Conservation (phyloP, 2,888 invertebrate species). For the Drosophila pseudotalamancana region DNA sequence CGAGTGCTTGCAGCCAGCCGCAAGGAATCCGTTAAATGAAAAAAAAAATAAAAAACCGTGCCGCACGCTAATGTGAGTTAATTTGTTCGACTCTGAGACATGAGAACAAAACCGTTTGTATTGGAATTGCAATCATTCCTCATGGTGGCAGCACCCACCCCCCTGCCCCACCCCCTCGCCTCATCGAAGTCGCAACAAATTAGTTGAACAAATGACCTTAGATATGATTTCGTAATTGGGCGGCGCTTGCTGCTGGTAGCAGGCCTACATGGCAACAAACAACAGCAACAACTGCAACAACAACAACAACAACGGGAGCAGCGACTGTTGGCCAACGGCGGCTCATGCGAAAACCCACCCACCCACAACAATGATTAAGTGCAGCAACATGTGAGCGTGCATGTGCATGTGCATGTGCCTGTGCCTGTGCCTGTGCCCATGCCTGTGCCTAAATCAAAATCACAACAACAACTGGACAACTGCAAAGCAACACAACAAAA, state of each 20-base stretch:
- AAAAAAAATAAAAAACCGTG: conserved; percentile 20
- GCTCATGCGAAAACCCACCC: conserved; percentile 74
- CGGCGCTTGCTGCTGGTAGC: conserved; percentile 44
- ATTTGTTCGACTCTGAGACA: conserved; percentile 59
- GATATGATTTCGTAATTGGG: conserved; percentile 79
- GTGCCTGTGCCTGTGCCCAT: conserved; percentile 49
- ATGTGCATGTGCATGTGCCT: conserved; percentile 50
- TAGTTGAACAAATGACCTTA: conserved; percentile 82
- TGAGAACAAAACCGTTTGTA: conserved; percentile 43
- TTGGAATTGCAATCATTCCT: conserved; percentile 52
- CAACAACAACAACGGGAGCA: conserved; percentile 11
- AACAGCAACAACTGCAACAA: conserved; percentile 13
- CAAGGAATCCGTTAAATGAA: conserved; percentile 39
- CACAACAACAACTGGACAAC: conserved; percentile 35
- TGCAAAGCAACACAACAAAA: conserved; percentile 26
- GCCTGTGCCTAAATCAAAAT: conserved; percentile 51
- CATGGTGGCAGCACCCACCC: neutral
- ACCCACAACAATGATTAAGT: conserved; percentile 81
- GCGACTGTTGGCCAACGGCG: conserved; percentile 64
- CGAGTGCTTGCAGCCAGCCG: conserved; percentile 25
- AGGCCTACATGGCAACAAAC: conserved; percentile 27
- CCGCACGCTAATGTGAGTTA: conserved; percentile 52
- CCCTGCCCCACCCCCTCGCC: neutral
- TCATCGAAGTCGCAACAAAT: conserved; percentile 65
- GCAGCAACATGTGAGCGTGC: conserved; percentile 70